phyloP scores from a whole-genome alignment of 2,888 invertebrate genomes.

The Polymixis lichenea region DNA sequence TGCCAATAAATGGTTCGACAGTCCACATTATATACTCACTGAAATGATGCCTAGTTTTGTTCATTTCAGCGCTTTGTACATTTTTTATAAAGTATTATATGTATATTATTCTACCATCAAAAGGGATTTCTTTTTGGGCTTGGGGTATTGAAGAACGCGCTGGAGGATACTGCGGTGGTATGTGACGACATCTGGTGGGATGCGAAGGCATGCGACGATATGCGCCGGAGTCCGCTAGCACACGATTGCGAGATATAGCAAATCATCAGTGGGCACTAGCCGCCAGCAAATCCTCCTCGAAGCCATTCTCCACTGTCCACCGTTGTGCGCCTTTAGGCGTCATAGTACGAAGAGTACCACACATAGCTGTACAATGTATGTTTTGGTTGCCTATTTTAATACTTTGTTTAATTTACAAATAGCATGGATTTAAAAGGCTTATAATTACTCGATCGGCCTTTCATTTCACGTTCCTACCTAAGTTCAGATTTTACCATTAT shows the following conservation, averaged over 20 bases:
- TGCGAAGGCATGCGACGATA: not conserved
- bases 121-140: not conserved
- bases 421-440: not conserved
- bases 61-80: not conserved
- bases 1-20: constrained; percentile 11
- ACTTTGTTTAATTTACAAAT: not conserved
- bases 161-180: not conserved
- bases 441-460: not conserved
- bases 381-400: not conserved
- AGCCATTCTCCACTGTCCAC: not conserved
- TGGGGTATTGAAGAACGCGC: not conserved
- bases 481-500: not conserved
- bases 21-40: not conserved
- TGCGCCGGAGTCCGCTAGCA: not conserved
- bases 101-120: not conserved
- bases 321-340: not conserved
- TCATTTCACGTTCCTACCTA: not conserved
- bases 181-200: not conserved
- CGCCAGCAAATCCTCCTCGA: not conserved
- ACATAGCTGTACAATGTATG: not conserved
- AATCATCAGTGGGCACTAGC: not conserved
- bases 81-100: not conserved
- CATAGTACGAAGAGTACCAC: not conserved
- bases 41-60: not conserved
- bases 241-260: not conserved